phyloP scores from a whole-genome alignment of 2,113 vertebrate genomes.

The Origma solitaria region DNA sequence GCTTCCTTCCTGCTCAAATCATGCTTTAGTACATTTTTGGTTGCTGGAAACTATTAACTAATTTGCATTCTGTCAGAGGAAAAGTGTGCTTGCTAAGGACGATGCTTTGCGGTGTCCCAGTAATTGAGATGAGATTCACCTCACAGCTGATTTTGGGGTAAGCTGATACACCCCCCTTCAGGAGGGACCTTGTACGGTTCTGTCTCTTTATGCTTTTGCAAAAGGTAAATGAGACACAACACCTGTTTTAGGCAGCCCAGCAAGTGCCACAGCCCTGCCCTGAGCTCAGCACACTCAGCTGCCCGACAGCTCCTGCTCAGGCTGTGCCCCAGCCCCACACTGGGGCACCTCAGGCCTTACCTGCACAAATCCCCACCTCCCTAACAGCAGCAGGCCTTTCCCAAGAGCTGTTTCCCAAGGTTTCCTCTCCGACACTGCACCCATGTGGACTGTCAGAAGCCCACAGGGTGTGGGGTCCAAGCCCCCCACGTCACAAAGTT shows the following conservation, averaged over 20 bases:
- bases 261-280: neutral
- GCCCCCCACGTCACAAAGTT: neutral
- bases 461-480: neutral
- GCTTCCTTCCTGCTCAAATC: neutral
- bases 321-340: neutral
- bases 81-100: neutral
- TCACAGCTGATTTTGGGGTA: neutral
- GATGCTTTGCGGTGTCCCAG: neutral
- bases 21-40: neutral
- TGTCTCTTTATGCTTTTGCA: neutral
- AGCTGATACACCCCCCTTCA: neutral
- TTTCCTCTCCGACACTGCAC: neutral
- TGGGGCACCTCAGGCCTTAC: neutral
- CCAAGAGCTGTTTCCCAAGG: neutral
- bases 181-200: neutral
- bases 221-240: accelerated
- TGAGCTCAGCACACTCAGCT: neutral
- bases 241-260: neutral
- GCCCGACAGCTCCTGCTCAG: neutral
- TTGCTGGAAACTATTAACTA: neutral
- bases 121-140: neutral
- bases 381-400: neutral
- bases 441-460: neutral
- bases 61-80: neutral
- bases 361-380: neutral